Evolutionary conservation across 2,797 vertebrate genomes (phyloP), one percentile per base, ranked within the genome.

Genomic region (Anas georgica): DNA sequence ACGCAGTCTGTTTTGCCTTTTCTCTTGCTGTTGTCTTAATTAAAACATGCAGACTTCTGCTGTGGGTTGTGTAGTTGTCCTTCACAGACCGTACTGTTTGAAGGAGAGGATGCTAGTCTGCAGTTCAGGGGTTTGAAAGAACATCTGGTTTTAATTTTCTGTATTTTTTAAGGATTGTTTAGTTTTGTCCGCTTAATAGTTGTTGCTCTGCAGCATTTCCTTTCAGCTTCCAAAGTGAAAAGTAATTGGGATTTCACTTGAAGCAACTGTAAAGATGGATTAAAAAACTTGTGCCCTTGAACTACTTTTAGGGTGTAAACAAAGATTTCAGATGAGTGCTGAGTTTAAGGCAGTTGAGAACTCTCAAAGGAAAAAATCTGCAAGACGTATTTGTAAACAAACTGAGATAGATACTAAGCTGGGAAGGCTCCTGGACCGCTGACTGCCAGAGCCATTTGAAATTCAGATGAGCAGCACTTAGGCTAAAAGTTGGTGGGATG

Each of bases 131-230:
- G 22, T 67, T 74, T 55, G 20, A 80, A 67, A 80, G 16, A 63
- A 66, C 73, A 81, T 88, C 66, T 88, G 83, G 10, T 75, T 86
- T 87, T 70, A 29, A 25, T 92, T 92, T 76, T 62, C 21, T 88
- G 46, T 31, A 17, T 14, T 55, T 56, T 92, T 92, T n/a, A 39
- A 46, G 67, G 46, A 28, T 59, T 73, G 37, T 91, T 88, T 90
- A 59, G 54, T 91, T 91, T 88, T 76, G 37, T 60, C 45, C 72
- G 17, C 28, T 69, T 83, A 76, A 46, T 84, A 55, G 22, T 81
- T 41, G 14, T 39, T 79, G 16, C 79, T 81, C 63, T 76, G 66
- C 39, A 37, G 59, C 28, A 31, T 82, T 91, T 62, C 1, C 50
- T 78, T 90, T 62, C 63, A 52, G 0, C 55, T 86, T 84, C 63